phyloP scores from a whole-genome alignment of 2,797 vertebrate genomes.

The Eremophila alpestris region DNA sequence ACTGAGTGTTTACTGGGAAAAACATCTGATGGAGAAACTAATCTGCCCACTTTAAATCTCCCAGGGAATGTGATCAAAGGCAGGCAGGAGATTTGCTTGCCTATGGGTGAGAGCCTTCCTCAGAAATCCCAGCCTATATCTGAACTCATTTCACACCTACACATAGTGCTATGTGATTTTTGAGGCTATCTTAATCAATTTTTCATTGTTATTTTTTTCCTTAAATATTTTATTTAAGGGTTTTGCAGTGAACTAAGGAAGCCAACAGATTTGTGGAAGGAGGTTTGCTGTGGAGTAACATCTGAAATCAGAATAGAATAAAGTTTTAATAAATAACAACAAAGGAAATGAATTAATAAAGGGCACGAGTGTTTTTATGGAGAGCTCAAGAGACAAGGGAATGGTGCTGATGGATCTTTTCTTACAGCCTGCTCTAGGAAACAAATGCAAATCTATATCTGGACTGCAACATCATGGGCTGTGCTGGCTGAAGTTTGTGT shows the following conservation, averaged over 20 bases:
- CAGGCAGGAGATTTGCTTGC: background rate
- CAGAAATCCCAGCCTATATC: background rate
- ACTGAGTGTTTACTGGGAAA: background rate
- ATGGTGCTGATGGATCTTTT: background rate
- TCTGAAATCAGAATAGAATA: background rate
- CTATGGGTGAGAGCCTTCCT: background rate
- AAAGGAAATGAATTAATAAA: background rate
- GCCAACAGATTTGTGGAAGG: background rate
- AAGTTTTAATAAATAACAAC: background rate
- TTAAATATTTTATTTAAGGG: background rate
- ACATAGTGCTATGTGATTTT: background rate
- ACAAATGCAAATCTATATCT: fast-evolving
- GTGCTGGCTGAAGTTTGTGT: background rate
- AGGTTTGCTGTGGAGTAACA: fast-evolving
- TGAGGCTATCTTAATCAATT: background rate
- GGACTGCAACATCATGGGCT: background rate
- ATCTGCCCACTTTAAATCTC: background rate
- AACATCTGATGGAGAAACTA: background rate
- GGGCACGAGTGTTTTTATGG: background rate
- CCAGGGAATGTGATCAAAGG: background rate
- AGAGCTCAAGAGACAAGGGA: background rate
- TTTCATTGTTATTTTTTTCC: background rate
- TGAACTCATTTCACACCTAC: background rate
- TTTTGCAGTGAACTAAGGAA: background rate
- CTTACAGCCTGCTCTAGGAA: background rate